Base-by-base conservation (phyloP, 2,888 invertebrate species). In the Pristionchus entomophagus region DNA sequence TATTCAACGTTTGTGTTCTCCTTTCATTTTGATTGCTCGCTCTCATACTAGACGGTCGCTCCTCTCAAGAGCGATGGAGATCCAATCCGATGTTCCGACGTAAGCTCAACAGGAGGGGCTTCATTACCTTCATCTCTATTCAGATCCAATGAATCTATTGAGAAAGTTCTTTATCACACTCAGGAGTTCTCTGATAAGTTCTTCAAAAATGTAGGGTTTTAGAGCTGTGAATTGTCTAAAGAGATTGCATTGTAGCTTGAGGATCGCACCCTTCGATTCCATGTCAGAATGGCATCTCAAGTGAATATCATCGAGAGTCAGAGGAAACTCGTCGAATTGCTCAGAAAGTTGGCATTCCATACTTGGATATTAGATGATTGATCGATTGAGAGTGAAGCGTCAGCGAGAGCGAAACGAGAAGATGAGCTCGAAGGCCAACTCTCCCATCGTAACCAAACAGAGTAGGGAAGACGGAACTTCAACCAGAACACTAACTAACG, bases 81-180 rank as follows among this genome's bases (percentile, higher is more conserved):
- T 69, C 38, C 69, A 32, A 38, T 69, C 12, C 38, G 38, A 69
- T 38, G 22, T 38, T 6, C 69, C 69, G 38, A 38, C 41, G 69
- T 69, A 38, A 69, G 69, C 38, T 5, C 38, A 38, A 38, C n/a
- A n/a, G n/a, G n/a, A n/a, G n/a, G n/a, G n/a, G n/a, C n/a, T n/a
- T n/a, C n/a, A n/a, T n/a, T n/a, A n/a, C n/a, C n/a, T n/a, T n/a
- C n/a, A n/a, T n/a, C n/a, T n/a, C n/a, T n/a, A n/a, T 41, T 41
- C 17, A 78, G 78, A 78, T 78, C 49, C n/a, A 78, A 49, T 49
- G 78, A 78, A 49, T 78, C 78, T 17, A 14, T 78, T 29, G 78
- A 78, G 26, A 78, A 78, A 49, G 41, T 10, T 29, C 49, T 78
- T 26, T 49, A 49, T 38, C 17, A 26, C 26, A 51, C 49, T 14